Base-by-base conservation (phyloP, 2,113 vertebrate genomes). In the Heptranchias perlo region DNA sequence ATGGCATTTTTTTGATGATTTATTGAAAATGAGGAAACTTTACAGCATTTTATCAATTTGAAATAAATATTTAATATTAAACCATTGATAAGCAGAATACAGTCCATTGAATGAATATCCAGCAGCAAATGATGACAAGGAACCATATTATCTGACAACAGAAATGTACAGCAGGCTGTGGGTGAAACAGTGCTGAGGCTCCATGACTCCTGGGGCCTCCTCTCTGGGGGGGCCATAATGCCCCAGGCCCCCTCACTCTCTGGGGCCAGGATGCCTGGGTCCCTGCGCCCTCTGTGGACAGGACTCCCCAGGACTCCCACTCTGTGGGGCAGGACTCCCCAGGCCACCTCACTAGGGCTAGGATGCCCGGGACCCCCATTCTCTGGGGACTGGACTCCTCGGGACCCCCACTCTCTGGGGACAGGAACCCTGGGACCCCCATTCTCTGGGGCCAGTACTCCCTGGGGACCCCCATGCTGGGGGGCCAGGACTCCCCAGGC, bases 321-420 rank as follows among this genome's bases (percentile, higher is more conserved):
- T 89, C 49, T 89, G 97, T 13, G 35, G 76, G 76, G 76, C n/a
- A 97, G 97, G 98, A 98, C 14, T 44, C 16, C n/a, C n/a, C 39
- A n/a, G 39, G 98, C 13, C 76, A 82, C 21, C 4, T 39, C n/a
- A 4, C 6, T 4, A 14, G 14, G 39, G 0, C 39, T 16, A 82
- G 16, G 76, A 39, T 13, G 39, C n/a, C 11, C 16, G n/a, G 58
- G 4, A 10, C 0, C 58, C 58, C 58, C 76, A 6, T 82, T n/a
- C n/a, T 82, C 39, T 13, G 76, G 76, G 58, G 58, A 97, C 97
- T 97, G 98, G 98, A 98, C 97, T 98, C 97, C 97, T 97, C 97
- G 97, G 98, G 98, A 98, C 98, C 98, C 97, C 97, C 97, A 13
- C 76, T 78, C 76, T 78, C 96, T 96, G 96, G 96, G 96, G 96